phyloP scores from a whole-genome alignment of 2,888 invertebrate genomes.

The Drosophila infuscata region DNA sequence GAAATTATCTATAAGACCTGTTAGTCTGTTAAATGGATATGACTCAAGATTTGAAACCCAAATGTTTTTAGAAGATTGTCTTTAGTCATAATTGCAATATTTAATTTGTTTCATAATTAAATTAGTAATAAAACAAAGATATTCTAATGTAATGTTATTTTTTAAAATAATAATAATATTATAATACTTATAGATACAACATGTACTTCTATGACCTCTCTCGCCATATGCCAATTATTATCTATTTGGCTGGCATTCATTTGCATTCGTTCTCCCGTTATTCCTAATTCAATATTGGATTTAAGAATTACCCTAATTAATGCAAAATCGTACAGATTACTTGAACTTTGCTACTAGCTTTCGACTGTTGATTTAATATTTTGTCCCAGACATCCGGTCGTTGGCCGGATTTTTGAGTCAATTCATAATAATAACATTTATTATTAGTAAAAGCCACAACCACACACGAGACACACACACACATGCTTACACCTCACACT shows the following conservation, averaged over 20 bases:
- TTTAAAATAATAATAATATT: neutral
- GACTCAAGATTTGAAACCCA: neutral
- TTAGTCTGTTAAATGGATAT: neutral
- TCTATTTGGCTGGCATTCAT: neutral
- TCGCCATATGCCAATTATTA: neutral
- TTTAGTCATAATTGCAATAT: neutral
- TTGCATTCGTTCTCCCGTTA: constrained; percentile 2
- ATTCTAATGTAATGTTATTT: too few species aligned
- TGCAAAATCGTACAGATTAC: constrained; percentile 9
- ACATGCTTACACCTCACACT: neutral
- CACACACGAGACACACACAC: neutral
- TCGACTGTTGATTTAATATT: neutral
- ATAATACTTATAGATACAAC: neutral
- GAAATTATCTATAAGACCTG: neutral
- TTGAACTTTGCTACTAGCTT: constrained; percentile 10
- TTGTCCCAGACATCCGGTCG: constrained; percentile 44
- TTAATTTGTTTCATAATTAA: neutral
- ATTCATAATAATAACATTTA: constrained; percentile 68
- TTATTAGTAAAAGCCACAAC: constrained; percentile 1
- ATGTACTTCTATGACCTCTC: neutral
- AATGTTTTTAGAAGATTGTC: neutral
- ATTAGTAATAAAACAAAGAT: neutral
- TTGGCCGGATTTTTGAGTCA: constrained; percentile 39
- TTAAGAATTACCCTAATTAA: constrained; percentile 23
- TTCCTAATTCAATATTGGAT: constrained; percentile 12